A percentile compares a stretch with the other conserved stretches of the same genome.
phyloP scores from a whole-genome alignment of 1,140 invertebrate genomes.

The Drosophila nikananu region DNA sequence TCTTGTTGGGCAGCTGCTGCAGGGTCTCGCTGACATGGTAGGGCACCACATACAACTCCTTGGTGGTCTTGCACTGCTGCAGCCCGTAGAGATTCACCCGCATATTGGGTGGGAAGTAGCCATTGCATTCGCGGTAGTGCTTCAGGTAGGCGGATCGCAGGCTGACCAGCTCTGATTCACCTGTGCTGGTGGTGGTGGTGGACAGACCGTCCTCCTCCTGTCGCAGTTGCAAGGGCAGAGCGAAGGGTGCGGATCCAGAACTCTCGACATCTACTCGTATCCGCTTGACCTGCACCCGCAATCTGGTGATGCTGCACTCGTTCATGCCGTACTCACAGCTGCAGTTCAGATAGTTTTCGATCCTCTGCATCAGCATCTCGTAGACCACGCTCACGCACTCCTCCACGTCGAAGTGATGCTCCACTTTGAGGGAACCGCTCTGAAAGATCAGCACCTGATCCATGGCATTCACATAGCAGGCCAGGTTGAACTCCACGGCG shows the following conservation, averaged over 20 bases:
- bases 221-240: slow-evolving; percentile 44
- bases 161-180: slow-evolving; percentile 43
- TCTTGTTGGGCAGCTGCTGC: slow-evolving; percentile 60
- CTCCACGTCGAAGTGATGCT: slow-evolving; percentile 66
- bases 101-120: slow-evolving; percentile 67
- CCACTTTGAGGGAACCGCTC: slow-evolving; percentile 52
- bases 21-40: slow-evolving; percentile 68
- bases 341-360: slow-evolving; percentile 55
- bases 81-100: slow-evolving; percentile 63
- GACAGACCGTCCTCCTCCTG: slow-evolving; percentile 17
- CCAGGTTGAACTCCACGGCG: slow-evolving; percentile 55
- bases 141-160: slow-evolving; percentile 58
- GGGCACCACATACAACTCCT: slow-evolving; percentile 65
- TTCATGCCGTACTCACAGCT: slow-evolving; percentile 36
- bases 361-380: slow-evolving; percentile 64
- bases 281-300: slow-evolving; percentile 43
- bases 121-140: slow-evolving; percentile 60
- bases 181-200: slow-evolving; percentile 12
- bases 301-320: slow-evolving; percentile 63
- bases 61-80: slow-evolving; percentile 65
- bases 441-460: slow-evolving; percentile 66
- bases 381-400: slow-evolving; percentile 57
- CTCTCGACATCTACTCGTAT: slow-evolving; percentile 36
- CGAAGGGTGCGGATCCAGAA: not conserved
- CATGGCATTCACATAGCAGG: slow-evolving; percentile 60